Evolutionary conservation across 2,797 vertebrate species (phyloP), one percentile per base, ranked within the genome.

Genomic region (Ctenopoma multispine): DNA sequence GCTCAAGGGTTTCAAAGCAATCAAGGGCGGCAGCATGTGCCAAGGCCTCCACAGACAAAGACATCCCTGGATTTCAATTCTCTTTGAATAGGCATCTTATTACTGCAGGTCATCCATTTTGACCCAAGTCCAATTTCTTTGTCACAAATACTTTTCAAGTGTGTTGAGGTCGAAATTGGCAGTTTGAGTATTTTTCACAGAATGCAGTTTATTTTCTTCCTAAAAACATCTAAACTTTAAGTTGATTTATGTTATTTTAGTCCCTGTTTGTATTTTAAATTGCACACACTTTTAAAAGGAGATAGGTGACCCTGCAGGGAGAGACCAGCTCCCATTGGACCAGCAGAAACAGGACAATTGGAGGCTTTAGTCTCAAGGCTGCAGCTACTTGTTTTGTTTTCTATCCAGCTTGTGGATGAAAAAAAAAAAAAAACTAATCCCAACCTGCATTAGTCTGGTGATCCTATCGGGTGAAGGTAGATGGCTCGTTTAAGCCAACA

Each of bases 391-490:
- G 4, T 56, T 85, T 72, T 10, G 4, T 56, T 85, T 47, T 71
- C 74, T 59, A 27, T 54, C 62, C 47, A 60, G 59, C 82, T 83
- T 76, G 81, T 77, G 54, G 21, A 13, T 6, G 23, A 12, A 17
- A 4, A 31, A 34, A 7, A 80, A 78, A 82, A 81, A 84, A 83
- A 69, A 84, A 68, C 73, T 84, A 87, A 85, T 92, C 83, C 80
- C 62, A 85, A 65, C 69, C 57, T 77, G 77, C 77, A 84, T 85
- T 90, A 61, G 40, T 71, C 73, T 72, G 56, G 51, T 65, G 75
- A 92, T 89, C 70, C 75, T 85, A 89, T 90, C 85, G 77, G 80
- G 51, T 70, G 69, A 60, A 50, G 80, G 76, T 68, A 56, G 70
- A 76, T 36, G 34, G 77, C 67, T 65, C 80, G 85, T 86, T 86